These are phyloP conservation scores for Augiades crinisus DNA, from an alignment of 2,888 invertebrate genomes.

Conservation along the genomic window DNA sequence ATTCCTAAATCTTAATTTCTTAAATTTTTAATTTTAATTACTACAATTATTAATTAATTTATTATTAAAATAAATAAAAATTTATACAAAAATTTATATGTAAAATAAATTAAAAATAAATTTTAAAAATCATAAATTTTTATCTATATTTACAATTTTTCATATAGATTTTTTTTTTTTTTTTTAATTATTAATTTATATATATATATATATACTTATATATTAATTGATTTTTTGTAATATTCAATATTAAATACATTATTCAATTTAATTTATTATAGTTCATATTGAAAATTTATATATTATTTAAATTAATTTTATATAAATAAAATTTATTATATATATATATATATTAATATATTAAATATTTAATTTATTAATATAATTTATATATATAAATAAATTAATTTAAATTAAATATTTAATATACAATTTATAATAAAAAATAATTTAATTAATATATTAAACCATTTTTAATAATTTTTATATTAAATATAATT, in stretches of 20 bases:
- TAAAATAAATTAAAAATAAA: slow-evolving; percentile 79
- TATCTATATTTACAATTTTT: slow-evolving; percentile 45
- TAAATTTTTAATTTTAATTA: slow-evolving; percentile 75
- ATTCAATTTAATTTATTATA: slow-evolving; percentile 55
- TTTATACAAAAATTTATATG: slow-evolving; percentile 76
- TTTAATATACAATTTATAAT: slow-evolving; percentile 50
- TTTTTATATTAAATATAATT: slow-evolving; percentile 44
- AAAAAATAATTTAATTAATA: slow-evolving; percentile 40
- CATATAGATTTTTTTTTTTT: slow-evolving; percentile 60
- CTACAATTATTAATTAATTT: slow-evolving; percentile 40
- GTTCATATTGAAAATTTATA: slow-evolving; percentile 31
- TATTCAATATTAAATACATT: slow-evolving; percentile 38
- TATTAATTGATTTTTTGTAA: slow-evolving; percentile 34
- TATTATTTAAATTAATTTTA: slow-evolving; percentile 37
- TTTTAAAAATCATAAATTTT: slow-evolving; percentile 73
- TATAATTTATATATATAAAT: slow-evolving; percentile 78
- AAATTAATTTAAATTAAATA: slow-evolving; percentile 78
- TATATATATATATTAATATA: neutral
- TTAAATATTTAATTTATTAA: slow-evolving; percentile 62
- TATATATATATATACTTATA: too few species aligned
- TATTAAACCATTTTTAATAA: slow-evolving; percentile 38
- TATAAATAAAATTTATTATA: slow-evolving; percentile 28
- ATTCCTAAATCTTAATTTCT: slow-evolving; percentile 83
- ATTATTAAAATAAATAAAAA: slow-evolving; percentile 65
- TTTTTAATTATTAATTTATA: too few species aligned